Conservation (phyloP, 1,140 invertebrate species). For the Druon quercuslanigerum region DNA sequence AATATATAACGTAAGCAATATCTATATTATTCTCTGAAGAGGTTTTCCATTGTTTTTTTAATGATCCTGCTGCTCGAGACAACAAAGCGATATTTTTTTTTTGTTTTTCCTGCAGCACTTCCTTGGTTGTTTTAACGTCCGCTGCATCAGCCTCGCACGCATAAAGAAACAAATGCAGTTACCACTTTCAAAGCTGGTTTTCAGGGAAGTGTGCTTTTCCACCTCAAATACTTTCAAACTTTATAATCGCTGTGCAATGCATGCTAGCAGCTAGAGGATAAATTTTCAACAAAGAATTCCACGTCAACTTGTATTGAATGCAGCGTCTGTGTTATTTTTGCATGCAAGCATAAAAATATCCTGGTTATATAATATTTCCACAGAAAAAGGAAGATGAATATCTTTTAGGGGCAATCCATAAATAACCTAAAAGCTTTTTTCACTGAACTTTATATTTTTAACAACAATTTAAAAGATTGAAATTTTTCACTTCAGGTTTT, state of each 20-base stretch:
- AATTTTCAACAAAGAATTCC: constrained; percentile 23
- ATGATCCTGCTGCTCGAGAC: background rate
- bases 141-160: background rate
- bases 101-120: background rate
- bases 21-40: background rate
- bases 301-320: background rate
- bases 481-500: no score
- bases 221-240: constrained; percentile 12
- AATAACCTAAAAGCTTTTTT: no score
- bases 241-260: constrained; percentile 15
- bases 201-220: constrained; percentile 8
- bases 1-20: background rate
- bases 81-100: background rate
- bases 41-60: constrained; percentile 16
- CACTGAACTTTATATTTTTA: no score
- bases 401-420: no score
- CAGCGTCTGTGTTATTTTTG: background rate
- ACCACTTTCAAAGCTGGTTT: constrained; percentile 18
- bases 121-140: background rate
- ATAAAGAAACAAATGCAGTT: constrained; percentile 25
- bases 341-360: background rate
- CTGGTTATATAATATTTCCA: background rate
- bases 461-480: no score
- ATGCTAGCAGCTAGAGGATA: background rate
- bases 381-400: no score